Percentiles rank a stretch among this genome's conserved stretches.
Conservation (phyloP, 1,140 invertebrate species). For the Caenorhabditis tropicalis region DNA sequence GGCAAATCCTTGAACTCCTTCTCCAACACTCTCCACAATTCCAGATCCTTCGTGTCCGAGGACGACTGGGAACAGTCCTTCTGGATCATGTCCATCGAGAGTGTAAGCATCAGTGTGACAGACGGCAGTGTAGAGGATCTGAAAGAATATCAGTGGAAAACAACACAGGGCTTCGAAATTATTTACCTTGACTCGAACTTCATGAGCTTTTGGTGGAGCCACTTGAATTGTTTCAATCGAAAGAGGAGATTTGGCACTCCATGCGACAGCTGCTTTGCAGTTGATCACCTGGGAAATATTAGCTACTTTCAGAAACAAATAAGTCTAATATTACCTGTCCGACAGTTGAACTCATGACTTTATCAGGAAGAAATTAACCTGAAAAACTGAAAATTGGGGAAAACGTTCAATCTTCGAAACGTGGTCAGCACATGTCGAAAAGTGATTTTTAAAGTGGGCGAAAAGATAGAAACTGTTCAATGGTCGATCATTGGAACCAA, state of each 20-base stretch:
- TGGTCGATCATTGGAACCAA: neutral
- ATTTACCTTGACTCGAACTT: slow-evolving; percentile 77
- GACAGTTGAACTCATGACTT: slow-evolving; percentile 33
- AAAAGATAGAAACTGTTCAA: slow-evolving; percentile 13
- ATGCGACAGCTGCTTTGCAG: slow-evolving; percentile 70
- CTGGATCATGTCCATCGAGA: slow-evolving; percentile 87
- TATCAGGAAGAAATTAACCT: neutral
- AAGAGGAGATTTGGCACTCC: slow-evolving; percentile 78
- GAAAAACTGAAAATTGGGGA: neutral
- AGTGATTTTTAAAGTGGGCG: neutral
- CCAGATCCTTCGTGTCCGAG: slow-evolving; percentile 93
- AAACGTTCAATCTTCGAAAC: neutral
- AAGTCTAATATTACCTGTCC: slow-evolving; percentile 21
- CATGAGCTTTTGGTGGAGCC: slow-evolving; percentile 85
- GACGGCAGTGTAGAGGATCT: slow-evolving; percentile 86
- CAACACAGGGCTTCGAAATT: too few species aligned
- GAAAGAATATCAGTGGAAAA: slow-evolving; percentile 74
- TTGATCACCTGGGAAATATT: slow-evolving; percentile 58
- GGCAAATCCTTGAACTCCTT: slow-evolving; percentile 64
- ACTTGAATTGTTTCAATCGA: slow-evolving; percentile 90
- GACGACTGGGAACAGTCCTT: slow-evolving; percentile 90
- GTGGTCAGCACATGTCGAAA: neutral
- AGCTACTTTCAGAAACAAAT: neutral
- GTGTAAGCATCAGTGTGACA: slow-evolving; percentile 98
- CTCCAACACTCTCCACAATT: slow-evolving; percentile 63